Base-by-base conservation (phyloP, 2,797 vertebrate species). In the Rachycentron canadum region DNA sequence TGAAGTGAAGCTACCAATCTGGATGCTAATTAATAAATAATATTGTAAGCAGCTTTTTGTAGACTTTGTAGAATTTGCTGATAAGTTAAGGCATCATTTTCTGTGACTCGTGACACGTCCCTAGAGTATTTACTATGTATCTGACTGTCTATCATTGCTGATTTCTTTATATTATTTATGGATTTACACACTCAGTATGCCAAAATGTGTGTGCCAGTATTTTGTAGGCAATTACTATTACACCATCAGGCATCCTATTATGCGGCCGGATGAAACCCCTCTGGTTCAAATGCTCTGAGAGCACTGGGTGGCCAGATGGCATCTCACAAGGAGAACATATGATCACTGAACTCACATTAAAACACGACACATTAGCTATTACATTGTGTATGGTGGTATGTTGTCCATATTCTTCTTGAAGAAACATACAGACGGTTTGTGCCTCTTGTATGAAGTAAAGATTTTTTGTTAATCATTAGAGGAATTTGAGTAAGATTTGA, bases 261-360 rank as follows among this genome's bases (percentile, higher is more conserved):
- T 82, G 77, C 77, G 58, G 65, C 73, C 79, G 69, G 83, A 88
- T 79, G 53, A 23, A 53, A 47, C 70, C 82, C 77, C 78, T 87
- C 66, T 61, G 79, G 61, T 82, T 76, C 32, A 34, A 62, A 43
- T 26, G 61, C 84, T 69, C 28, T 7, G 58, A 71, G 53, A n/a
- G 74, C 55, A 28, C 62, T 26, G 60, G 28, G 57, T 9, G 34
- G 38, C 65, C 89, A 89, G 89, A 91, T 91, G 90, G 86, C 65
- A 65, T 74, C 82, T 79, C 69, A 65, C 72, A 68, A 75, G 64
- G 61, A 81, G 52, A 67, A 78, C 73, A 70, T 88, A 78, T 78
- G 79, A 90, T 79, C 52, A 23, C 76, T 64, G 79, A 64, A 62
- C 58, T 75, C 84, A 59, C 60, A 76, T 28, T 56, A 61, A 61